phyloP scores from a whole-genome alignment of 2,797 vertebrate species.

The Microctenopoma lineatum region DNA sequence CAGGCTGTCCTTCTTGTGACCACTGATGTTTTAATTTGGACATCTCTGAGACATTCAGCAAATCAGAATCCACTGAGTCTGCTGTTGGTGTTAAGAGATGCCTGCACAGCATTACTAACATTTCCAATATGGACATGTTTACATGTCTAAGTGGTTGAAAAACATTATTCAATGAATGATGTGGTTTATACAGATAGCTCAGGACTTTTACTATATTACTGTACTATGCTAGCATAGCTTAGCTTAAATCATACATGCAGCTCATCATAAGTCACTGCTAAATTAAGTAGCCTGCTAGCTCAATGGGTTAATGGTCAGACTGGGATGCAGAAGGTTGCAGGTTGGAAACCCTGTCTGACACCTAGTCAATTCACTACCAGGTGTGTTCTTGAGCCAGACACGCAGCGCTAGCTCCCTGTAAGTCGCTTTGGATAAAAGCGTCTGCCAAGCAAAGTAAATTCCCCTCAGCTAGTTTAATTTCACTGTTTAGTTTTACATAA shows the following conservation, averaged over 20 bases:
- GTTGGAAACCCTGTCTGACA: too few species aligned
- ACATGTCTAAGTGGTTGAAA: background rate
- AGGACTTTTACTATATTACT: background rate
- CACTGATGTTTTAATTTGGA: constrained; percentile 2
- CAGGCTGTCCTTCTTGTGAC: constrained; percentile 7
- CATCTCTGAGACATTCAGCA: constrained; percentile 8
- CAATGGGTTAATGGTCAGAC: too few species aligned
- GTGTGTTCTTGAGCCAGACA: too few species aligned
- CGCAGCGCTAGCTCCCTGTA: too few species aligned
- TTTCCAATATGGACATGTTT: background rate
- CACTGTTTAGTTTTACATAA: background rate
- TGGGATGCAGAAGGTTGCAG: too few species aligned
- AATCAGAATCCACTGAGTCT: constrained; percentile 2
- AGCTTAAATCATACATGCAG: background rate
- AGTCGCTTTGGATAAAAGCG: too few species aligned
- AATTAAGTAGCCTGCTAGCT: background rate
- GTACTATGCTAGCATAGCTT: background rate
- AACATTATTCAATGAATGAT: background rate
- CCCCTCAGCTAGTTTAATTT: too few species aligned
- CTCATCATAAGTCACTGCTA: background rate
- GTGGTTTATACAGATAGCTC: background rate
- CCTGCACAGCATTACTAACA: constrained; percentile 3
- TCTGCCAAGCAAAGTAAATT: too few species aligned
- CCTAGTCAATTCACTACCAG: too few species aligned
- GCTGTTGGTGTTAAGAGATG: too few species aligned